Base-by-base conservation (phyloP, 2,113 vertebrate genomes). In the Oriolus oriolus region DNA sequence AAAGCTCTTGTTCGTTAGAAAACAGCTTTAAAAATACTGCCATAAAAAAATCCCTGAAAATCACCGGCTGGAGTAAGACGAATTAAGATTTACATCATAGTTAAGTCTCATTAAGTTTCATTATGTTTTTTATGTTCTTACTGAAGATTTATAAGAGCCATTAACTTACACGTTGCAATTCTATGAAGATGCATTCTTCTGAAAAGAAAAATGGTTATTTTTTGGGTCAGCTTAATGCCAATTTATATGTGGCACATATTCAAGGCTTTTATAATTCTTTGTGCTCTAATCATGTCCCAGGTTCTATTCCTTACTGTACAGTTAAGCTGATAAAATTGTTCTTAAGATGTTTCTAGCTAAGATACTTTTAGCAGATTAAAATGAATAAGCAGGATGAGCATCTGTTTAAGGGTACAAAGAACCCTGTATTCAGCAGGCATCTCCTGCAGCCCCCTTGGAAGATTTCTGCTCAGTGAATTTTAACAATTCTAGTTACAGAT, bases 321-420 rank as follows among this genome's bases (percentile, higher is more conserved):
- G 89, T 83, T 95, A 93, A 88, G 56, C 85, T 87, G 65, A 79
- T 92, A 90, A 95, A 80, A 64, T 87, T 75, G 35, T 82, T 95
- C 76, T 91, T 82, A 95, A 94, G 69, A 89, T 87, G 68, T 84
- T 95, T 93, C 75, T 88, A 70, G 53, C 89, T 96, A 81, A 93
- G 69, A 81, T 33, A 86, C 50, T 96, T 95, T 61, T 7, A 96
- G 64, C 41, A 94, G 88, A 95, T 94, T 95, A 96, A 96, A 92
- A 88, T 54, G 50, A 96, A 75, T 93, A 95, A 96, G 88, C 60
- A 90, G 84, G 60, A 75, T 71, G 69, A 95, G 74, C 68, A 79
- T 84, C 73, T 37, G 7, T 90, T 79, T 71, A 87, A 88, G 30
- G 44, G 59, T 44, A 80, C 47, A 84, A 93, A 93, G 57, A 64